A percentile compares a stretch with the other conserved stretches of the same genome.
These are phyloP conservation scores for Pseudoips prasinana DNA, from an alignment of 2,888 invertebrate species.

Conservation along the genomic window DNA sequence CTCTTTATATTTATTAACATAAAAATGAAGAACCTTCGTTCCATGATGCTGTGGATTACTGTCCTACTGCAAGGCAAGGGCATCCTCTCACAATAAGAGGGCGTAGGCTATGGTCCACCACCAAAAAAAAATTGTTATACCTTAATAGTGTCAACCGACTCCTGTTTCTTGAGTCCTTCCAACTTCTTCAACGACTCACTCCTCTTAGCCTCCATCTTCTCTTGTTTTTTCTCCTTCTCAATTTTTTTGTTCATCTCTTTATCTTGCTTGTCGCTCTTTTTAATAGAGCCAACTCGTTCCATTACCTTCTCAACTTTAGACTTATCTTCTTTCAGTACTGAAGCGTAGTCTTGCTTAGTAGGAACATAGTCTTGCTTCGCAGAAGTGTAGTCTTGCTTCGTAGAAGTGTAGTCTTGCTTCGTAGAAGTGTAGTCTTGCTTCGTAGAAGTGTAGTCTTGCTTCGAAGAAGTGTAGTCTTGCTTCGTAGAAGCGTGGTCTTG, in stretches of 20 bases:
- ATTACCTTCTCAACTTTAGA: slow-evolving; percentile 40
- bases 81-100: too few relatives aligned
- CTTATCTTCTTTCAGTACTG: slow-evolving; percentile 34
- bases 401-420: not conserved
- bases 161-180: slow-evolving; percentile 62
- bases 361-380: too few relatives aligned
- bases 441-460: too few relatives aligned
- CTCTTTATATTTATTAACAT: too few relatives aligned
- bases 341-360: slow-evolving; percentile 24
- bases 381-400: too few relatives aligned
- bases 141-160: slow-evolving; percentile 66
- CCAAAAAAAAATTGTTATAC: too few relatives aligned
- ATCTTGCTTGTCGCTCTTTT: slow-evolving; percentile 54
- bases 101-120: too few relatives aligned
- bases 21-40: too few relatives aligned
- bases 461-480: not conserved
- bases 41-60: too few relatives aligned
- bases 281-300: slow-evolving; percentile 60
- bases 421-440: not conserved
- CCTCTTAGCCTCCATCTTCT: slow-evolving; percentile 61
- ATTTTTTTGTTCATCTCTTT: slow-evolving; percentile 45
- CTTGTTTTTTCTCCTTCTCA: slow-evolving; percentile 56
- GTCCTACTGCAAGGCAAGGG: too few relatives aligned
- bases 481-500: too few relatives aligned
- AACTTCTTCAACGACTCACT: slow-evolving; percentile 60